Base-by-base conservation (phyloP, 2,888 invertebrate species). In the Myopa tessellatipennis region DNA sequence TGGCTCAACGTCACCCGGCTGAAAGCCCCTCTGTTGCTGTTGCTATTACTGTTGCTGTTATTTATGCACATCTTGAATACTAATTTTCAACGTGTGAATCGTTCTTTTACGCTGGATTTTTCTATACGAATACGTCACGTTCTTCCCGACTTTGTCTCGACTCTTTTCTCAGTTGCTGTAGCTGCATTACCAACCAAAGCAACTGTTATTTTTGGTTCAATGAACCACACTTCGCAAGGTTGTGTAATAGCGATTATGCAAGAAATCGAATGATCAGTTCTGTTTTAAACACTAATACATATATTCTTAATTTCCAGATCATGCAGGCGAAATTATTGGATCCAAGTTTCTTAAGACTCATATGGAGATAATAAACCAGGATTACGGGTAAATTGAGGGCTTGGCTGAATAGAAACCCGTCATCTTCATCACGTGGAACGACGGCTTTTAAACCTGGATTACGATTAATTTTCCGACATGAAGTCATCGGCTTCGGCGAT, bases 61-160 rank as follows among this genome's bases (percentile, higher is more conserved):
- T 38, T 65, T 65, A 65, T 65, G 65, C 65, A 38, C 65, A 65
- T 65, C 65, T 36, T 65, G 38, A 65, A 65, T 65, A 65, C 65
- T 65, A 65, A 65, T 36, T 58, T 58, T 34, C 65, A 36, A 34
- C 65, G 65, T 65, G 65, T 65, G 65, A 65, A 65, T 14, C 65
- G 65, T 65, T 65, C 65, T 65, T 65, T 38, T 0, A 26, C 36
- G 8, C 1, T 10, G 63, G 26, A 10, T 10, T 65, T 38, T 65
- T 36, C 14, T 65, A 36, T 38, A 16, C 34, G 34, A 8, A n/a
- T 6, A 16, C n/a, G 55, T 14, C 55, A n/a, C 55, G 55, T 55
- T 55, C 10, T 55, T 38, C 4, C 38, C 38, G 34, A 10, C 45
- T 65, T 65, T 65, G 3, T 36, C 4, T 26, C 34, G 18, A 4